Evolutionary conservation across 2,113 vertebrate genomes (phyloP).

Genomic region (Egretta garzetta): DNA sequence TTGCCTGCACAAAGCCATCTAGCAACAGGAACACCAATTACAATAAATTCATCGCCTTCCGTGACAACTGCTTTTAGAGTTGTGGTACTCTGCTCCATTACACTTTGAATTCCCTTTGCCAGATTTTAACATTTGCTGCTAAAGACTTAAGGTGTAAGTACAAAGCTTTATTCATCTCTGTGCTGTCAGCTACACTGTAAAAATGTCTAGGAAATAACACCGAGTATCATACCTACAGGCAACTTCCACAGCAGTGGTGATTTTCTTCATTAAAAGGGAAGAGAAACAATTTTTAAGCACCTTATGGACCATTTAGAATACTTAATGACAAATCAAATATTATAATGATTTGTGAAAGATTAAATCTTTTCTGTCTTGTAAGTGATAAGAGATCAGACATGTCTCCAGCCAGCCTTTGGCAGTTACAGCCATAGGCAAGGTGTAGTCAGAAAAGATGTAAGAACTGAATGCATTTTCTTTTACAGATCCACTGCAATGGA

Average conservation of each 20-base stretch:
- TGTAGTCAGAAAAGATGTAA: neutral
- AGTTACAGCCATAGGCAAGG: neutral
- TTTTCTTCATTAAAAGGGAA: neutral
- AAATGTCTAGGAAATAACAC: neutral
- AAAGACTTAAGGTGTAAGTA: neutral
- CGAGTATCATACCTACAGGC: neutral
- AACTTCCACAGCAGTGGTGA: neutral
- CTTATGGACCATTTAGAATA: neutral
- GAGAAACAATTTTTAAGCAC: neutral
- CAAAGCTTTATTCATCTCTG: neutral
- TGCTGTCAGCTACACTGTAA: neutral
- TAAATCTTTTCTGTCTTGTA: neutral
- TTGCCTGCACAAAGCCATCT: neutral
- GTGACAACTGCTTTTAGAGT: neutral
- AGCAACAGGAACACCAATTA: neutral
- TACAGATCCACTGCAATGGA: neutral
- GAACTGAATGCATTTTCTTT: neutral
- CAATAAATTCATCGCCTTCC: neutral
- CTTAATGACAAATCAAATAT: neutral
- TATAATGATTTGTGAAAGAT: neutral
- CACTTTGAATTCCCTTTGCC: neutral
- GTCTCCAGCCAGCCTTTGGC: neutral
- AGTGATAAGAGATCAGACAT: neutral
- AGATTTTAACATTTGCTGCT: neutral
- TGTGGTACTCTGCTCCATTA: neutral